Evolutionary conservation across 2,888 invertebrate genomes (phyloP), one percentile per base, ranked within the genome.

Genomic region (Epinotia brunnichana): DNA sequence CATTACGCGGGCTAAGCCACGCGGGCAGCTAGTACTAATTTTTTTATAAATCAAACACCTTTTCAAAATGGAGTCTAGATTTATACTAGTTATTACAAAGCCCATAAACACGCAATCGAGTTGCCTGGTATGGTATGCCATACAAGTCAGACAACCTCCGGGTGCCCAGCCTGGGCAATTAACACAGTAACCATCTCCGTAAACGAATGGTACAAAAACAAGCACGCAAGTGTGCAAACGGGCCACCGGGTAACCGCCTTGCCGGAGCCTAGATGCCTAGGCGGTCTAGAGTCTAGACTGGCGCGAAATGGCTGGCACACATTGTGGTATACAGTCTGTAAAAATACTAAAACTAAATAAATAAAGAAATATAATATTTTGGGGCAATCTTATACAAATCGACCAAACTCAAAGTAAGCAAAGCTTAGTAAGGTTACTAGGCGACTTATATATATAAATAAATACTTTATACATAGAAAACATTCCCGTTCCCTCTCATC

Each of bases 201-300:
- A 77, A 78, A 78, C 76, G 75, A 75, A 79, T 74, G 76, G 74
- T 73, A 76, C 76, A 75, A 77, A 84, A 83, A 83, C 79, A 80
- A 76, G 74, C 76, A 73, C 77, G 79, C 87, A 88, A 88, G 87
- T 88, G 86, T 87, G 89, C 87, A 86, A 91, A 76, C 88, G 80
- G 88, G 91, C 87, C 84, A 91, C 88, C 89, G 82, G 90, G 91
- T 91, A 81, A 90, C 87, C 85, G 85, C 82, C 80, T 80, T 84
- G 86, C 79, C 80, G 80, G 83, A 80, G 77, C 83, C 86, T 87
- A 86, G 87, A 85, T 85, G 85, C 81, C 80, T 82, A 76, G 79
- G 75, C 72, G 70, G 80, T 79, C 82, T 82, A 82, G 82, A 78
- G 35, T 35, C 83, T 81, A 5, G 11, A 24, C 17, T 3, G 3